Conservation (phyloP, 2,888 invertebrate genomes). For the Epinotia bilunana region DNA sequence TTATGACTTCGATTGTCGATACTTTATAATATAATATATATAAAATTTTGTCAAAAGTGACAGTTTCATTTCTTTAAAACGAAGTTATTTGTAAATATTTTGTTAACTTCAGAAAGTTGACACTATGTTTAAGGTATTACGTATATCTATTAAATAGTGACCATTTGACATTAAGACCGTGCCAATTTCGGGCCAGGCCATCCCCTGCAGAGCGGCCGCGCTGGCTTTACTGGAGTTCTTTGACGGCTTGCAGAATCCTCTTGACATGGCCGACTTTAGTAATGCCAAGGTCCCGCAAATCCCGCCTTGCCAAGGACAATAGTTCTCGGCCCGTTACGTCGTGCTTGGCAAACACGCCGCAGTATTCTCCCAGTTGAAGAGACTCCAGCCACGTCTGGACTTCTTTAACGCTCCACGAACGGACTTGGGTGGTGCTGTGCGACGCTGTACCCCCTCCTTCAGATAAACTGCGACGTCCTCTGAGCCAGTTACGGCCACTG, state of each 20-base stretch:
- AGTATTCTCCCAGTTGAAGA: constrained; percentile 94
- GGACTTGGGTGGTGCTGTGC: constrained; percentile 66
- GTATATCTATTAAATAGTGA: neutral
- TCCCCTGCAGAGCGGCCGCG: constrained; percentile 80
- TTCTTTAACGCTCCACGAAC: constrained; percentile 93
- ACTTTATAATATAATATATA: neutral
- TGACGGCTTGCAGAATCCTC: constrained; percentile 96
- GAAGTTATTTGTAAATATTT: neutral
- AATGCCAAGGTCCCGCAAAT: constrained; percentile 95
- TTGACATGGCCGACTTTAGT: constrained; percentile 98
- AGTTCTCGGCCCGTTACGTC: constrained; percentile 97
- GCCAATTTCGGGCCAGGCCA: constrained; percentile 58
- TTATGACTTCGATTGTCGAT: neutral
- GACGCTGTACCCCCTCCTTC: constrained; percentile 61
- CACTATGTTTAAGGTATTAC: neutral
- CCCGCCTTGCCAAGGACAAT: constrained; percentile 92
- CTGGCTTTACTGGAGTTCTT: constrained; percentile 86
- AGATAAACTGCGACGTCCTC: constrained; percentile 74
- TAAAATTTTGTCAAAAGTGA: neutral
- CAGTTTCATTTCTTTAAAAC: neutral
- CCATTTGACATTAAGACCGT: neutral
- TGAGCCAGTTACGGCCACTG: constrained; percentile 70
- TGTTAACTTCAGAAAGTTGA: neutral
- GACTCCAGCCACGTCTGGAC: constrained; percentile 96
- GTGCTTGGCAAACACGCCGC: constrained; percentile 94